Base-by-base conservation (phyloP, 2,888 invertebrate genomes). In the Xestobium rufovillosum region DNA sequence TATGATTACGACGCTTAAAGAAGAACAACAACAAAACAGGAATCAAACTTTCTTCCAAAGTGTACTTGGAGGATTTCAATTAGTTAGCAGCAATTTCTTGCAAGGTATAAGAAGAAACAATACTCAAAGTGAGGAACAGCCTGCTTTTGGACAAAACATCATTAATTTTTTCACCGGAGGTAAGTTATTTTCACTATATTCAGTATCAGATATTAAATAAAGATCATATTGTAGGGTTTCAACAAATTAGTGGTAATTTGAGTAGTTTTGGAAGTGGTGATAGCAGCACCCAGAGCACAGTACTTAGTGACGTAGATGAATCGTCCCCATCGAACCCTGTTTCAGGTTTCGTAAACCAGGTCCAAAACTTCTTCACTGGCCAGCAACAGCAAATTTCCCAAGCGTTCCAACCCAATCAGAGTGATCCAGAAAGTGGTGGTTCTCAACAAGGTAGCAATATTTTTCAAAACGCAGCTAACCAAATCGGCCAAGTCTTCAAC, bases 41-140 rank as follows among this genome's bases (percentile, higher is more conserved):
- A 38, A 30, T 17, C 31, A 15, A 28, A 38, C 38, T 13, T 35
- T 45, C 11, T 11, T 40, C n/a, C 38, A 45, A 31, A 44, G 35
- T 29, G 15, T 49, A 13, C n/a, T 44, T 3, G 27, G 29, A 26
- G 39, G 38, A 31, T 41, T 47, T 17, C 43, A 45, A 30, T 33
- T 39, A 4, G 39, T 38, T 13, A 31, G 39, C 25, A 42, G 28
- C n/a, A 45, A 45, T 29, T 49, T 47, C 26, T 29, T 47, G n/a
- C 12, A 35, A 9, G 36, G 26, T 19, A 27, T 42, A 25, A 38
- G 34, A 26, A 25, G 23, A 1, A 31, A 32, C 14, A 44, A 39
- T n/a, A 36, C 36, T 11, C 40, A 36, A 12, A 40, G 41, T 15
- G 45, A 48, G 32, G 39, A 42, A 31, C 19, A 30, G 3, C 35